These are phyloP conservation scores for Meandrina meandrites DNA, from an alignment of 92 coral and sea anemone species.

Conservation along the genomic window DNA sequence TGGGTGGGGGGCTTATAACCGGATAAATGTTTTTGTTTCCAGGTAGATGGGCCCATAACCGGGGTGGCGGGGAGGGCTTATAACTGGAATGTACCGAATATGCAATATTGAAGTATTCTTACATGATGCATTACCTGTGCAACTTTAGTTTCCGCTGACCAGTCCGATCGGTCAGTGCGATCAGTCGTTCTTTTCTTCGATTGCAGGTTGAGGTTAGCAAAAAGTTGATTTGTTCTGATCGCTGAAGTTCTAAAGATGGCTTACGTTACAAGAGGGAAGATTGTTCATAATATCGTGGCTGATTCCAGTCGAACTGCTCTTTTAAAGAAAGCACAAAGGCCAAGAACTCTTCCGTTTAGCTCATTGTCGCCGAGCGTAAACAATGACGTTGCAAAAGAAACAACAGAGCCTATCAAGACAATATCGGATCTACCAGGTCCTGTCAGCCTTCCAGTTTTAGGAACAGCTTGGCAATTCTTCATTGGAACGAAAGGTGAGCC, in stretches of 20 bases:
- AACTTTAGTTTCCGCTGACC: no score
- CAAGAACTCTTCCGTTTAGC: not conserved
- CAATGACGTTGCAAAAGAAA: not conserved
- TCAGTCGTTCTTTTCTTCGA: no score
- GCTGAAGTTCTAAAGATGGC: not conserved
- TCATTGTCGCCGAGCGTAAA: not conserved
- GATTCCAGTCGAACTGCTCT: not conserved
- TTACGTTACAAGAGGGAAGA: not conserved
- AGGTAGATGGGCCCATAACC: no score
- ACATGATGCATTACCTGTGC: no score
- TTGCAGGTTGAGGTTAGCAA: no score
- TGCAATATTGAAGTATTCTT: no score
- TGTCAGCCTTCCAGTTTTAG: slow-evolving; percentile 37
- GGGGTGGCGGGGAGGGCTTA: no score
- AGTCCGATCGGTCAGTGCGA: no score
- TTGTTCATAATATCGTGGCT: not conserved
- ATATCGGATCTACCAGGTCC: slow-evolving; percentile 59
- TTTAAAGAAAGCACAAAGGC: not conserved
- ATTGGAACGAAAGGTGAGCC: slow-evolving; percentile 47
- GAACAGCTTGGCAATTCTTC: slow-evolving; percentile 37
- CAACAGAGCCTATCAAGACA: not conserved
- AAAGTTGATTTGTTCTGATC: not conserved
- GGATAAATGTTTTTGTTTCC: no score
- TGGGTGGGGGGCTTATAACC: no score
- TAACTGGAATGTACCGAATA: no score